Evolutionary conservation across 2,888 invertebrate species (phyloP).

Genomic region (Rotaria macrura): DNA sequence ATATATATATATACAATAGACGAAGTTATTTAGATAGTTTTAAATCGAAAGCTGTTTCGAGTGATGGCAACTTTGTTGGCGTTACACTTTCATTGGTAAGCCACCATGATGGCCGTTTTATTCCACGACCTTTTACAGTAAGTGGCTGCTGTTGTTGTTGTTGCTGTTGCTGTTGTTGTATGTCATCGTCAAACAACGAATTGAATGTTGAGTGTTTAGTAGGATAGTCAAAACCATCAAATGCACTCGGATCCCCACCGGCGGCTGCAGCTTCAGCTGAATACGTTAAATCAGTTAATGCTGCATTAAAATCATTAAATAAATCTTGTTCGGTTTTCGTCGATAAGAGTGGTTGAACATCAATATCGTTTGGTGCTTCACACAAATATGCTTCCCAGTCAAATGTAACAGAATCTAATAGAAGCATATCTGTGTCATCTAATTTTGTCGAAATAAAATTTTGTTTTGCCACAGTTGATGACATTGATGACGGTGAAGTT

Average conservation of each 20-base stretch:
- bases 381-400: constrained; percentile 14
- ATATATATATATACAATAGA: neutral
- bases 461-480: neutral
- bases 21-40: neutral
- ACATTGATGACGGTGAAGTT: neutral
- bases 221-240: neutral
- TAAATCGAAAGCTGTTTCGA: constrained; percentile 9
- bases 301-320: neutral
- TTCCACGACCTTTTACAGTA: constrained; percentile 44
- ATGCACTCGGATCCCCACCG: neutral
- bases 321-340: neutral
- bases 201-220: neutral
- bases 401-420: neutral
- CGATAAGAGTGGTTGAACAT: constrained; percentile 1
- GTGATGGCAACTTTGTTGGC: neutral
- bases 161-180: neutral
- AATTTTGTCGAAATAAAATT: neutral
- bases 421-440: neutral
- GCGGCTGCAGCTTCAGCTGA: neutral
- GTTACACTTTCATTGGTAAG: neutral
- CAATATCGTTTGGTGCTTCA: constrained; percentile 1
- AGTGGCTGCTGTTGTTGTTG: neutral
- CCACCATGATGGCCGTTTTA: constrained; percentile 48
- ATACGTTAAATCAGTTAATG: neutral
- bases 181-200: neutral